Percentiles rank a stretch among this genome's conserved stretches.
Conservation (phyloP, 2,888 invertebrate species). For the Melanargia galathea region DNA sequence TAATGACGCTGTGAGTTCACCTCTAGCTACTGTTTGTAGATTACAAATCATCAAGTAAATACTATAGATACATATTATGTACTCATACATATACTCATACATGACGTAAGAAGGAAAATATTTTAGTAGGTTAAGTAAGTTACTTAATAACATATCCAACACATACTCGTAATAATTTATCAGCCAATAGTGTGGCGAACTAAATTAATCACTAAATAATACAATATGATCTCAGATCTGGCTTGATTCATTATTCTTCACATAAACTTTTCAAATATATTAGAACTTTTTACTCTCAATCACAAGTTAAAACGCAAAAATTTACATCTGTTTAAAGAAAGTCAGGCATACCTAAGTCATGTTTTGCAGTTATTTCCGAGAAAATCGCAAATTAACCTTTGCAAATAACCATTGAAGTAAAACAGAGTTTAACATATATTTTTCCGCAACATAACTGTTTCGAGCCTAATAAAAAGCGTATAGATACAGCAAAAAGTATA, state of each 20-base stretch:
- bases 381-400: neutral
- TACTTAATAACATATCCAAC: too few species aligned
- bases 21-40: neutral
- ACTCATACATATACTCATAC: too few species aligned
- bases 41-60: neutral
- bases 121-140: neutral
- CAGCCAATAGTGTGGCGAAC: too few species aligned
- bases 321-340: neutral
- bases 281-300: neutral
- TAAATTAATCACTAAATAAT: too few species aligned
- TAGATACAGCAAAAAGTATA: slow-evolving; percentile 18
- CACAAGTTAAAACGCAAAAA: neutral
- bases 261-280: too few species aligned
- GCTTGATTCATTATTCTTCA: too few species aligned
- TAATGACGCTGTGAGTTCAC: neutral
- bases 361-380: neutral
- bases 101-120: neutral
- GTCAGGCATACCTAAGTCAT: neutral
- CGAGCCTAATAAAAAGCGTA: slow-evolving; percentile 17
- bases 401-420: neutral
- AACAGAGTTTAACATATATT: neutral
- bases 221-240: too few species aligned
- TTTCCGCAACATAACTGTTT: slow-evolving; percentile 20
- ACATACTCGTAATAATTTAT: too few species aligned
- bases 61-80: too few species aligned